phyloP scores from a whole-genome alignment of 92 coral and sea anemone species.

The Plumapathes pennacea region DNA sequence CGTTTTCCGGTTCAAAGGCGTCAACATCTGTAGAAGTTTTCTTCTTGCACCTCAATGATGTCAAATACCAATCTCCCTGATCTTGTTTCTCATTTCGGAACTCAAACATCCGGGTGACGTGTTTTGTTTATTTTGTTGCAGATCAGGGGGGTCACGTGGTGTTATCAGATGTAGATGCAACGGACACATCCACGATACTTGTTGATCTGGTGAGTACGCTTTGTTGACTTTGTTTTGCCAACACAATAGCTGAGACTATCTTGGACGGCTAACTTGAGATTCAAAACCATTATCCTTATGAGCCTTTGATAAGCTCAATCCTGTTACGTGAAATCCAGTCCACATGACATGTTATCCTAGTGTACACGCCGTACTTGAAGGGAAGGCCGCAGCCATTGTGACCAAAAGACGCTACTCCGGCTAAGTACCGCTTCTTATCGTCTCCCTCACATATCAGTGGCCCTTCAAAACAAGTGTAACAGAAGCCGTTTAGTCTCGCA shows the following conservation, averaged over 20 bases:
- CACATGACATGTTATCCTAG: slow-evolving; percentile 51
- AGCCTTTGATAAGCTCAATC: not conserved
- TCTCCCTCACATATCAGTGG: slow-evolving; percentile 89
- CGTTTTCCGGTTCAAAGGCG: too few species aligned
- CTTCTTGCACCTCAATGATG: too few species aligned
- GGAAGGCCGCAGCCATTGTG: slow-evolving; percentile 88
- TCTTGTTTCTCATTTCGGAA: too few species aligned
- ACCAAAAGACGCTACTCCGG: slow-evolving; percentile 97
- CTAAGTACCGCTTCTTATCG: slow-evolving; percentile 74
- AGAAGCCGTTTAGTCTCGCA: too few species aligned
- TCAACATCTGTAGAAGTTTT: too few species aligned
- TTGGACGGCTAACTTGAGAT: not conserved
- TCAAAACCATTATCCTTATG: not conserved
- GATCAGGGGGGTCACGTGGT: slow-evolving; percentile 77
- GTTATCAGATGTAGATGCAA: slow-evolving; percentile 53
- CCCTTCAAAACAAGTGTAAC: slow-evolving; percentile 69
- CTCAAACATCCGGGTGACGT: too few species aligned
- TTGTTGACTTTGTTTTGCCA: not conserved
- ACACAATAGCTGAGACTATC: too few species aligned
- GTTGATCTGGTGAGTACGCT: slow-evolving; percentile 69
- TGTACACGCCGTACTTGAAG: slow-evolving; percentile 83
- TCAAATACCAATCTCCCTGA: too few species aligned
- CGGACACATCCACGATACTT: slow-evolving; percentile 51
- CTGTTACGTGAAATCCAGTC: slow-evolving; percentile 78
- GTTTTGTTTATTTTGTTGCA: not conserved